A percentile compares a stretch with the other conserved stretches of the same genome.
Evolutionary conservation across 2,888 invertebrate species (phyloP).

Genomic region (Brachyptera risi): DNA sequence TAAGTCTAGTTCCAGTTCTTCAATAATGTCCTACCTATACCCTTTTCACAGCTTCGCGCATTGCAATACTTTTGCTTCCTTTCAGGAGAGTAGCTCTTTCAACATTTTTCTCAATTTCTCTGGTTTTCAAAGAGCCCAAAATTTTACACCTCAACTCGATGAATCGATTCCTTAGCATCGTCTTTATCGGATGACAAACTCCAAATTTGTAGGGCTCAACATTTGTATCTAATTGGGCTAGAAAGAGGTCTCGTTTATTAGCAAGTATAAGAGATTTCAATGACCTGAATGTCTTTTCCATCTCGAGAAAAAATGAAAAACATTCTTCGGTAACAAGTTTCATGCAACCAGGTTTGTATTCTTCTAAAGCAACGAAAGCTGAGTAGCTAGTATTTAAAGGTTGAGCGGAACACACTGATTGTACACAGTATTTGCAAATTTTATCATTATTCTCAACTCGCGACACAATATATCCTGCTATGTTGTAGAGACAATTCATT

Average conservation of each 20-base stretch:
- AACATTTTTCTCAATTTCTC: not conserved
- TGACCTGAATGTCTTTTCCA: not conserved
- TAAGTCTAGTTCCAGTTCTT: too few species aligned
- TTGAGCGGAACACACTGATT: not conserved
- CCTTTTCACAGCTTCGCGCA: not conserved
- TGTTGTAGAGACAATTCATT: not conserved
- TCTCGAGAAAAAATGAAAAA: not conserved
- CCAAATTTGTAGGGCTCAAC: not conserved
- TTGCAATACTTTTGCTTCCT: not conserved
- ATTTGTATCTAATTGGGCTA: not conserved
- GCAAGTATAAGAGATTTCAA: not conserved
- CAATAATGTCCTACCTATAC: too few species aligned
- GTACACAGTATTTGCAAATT: not conserved
- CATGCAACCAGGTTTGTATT: not conserved
- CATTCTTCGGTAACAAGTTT: not conserved
- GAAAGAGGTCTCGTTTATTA: not conserved
- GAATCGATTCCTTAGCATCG: not conserved
- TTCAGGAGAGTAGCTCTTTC: not conserved
- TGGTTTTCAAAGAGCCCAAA: not conserved
- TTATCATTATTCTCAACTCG: not conserved
- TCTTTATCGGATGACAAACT: not conserved
- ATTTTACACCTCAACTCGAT: not conserved
- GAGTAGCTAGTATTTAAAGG: not conserved
- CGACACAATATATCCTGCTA: slow-evolving; percentile 6
- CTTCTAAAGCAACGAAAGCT: not conserved